Conservation (phyloP, 2,797 vertebrate genomes). For the Eutrigla gurnardus region DNA sequence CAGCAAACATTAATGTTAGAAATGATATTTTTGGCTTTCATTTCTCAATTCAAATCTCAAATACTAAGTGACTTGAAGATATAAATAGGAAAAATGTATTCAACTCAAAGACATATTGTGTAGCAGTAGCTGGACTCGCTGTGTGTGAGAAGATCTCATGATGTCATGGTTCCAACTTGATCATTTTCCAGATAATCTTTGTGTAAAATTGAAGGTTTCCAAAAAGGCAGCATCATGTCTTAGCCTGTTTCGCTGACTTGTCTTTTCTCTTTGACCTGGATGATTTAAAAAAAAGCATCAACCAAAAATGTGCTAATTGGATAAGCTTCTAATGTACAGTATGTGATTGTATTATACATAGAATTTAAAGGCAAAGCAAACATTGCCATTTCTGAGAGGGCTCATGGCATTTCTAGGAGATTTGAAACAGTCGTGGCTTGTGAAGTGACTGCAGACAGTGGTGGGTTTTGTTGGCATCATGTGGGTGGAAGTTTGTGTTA, state of each 20-base stretch:
- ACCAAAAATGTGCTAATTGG: background rate
- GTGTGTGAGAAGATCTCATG: background rate
- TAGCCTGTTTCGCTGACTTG: background rate
- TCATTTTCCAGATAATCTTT: background rate
- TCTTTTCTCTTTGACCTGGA: background rate
- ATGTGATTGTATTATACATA: background rate
- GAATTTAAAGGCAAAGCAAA: background rate
- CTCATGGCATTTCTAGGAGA: conserved; percentile 9
- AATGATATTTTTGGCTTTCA: background rate
- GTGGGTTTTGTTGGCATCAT: conserved; percentile 23
- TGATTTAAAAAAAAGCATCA: background rate
- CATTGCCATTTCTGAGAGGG: background rate
- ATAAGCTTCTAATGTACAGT: background rate
- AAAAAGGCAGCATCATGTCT: conserved; percentile 2
- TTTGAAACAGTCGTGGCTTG: background rate
- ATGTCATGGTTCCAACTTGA: background rate
- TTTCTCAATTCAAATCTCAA: background rate
- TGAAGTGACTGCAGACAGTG: conserved; percentile 31
- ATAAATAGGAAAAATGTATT: background rate
- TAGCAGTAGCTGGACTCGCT: background rate
- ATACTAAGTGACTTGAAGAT: background rate
- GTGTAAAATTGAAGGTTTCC: background rate
- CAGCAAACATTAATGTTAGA: background rate
- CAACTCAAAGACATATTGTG: background rate
- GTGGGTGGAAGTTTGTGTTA: conserved; percentile 38